A percentile compares a stretch with the other conserved stretches of the same genome.
These are phyloP conservation scores for Nemurella pictetii DNA, from an alignment of 2,888 invertebrate genomes.

Conservation along the genomic window DNA sequence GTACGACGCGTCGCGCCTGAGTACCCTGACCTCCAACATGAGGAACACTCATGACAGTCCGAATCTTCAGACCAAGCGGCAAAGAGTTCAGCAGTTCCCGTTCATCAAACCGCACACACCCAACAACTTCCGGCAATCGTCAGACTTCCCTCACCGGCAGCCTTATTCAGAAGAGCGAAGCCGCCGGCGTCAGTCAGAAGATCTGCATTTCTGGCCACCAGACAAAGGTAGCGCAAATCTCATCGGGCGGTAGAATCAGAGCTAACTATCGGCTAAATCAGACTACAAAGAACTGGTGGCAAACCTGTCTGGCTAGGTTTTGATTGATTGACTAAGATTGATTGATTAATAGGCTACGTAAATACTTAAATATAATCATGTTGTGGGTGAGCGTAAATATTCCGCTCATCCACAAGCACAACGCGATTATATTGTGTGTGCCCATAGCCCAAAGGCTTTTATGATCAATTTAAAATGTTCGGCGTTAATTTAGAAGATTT, in stretches of 20 bases:
- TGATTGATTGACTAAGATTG: too few species aligned
- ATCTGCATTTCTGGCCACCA: not conserved
- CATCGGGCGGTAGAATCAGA: too few species aligned
- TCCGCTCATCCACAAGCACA: too few species aligned
- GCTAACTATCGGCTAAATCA: too few species aligned
- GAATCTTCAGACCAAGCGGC: not conserved
- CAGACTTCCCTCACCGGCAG: not conserved
- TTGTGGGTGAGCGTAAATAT: too few species aligned
- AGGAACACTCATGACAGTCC: not conserved
- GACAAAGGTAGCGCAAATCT: not conserved
- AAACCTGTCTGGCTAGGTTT: not conserved
- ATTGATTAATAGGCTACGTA: too few species aligned
- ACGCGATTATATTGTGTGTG: too few species aligned
- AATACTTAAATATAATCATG: too few species aligned
- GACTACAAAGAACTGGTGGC: not conserved
- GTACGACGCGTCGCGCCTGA: not conserved
- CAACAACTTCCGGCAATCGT: not conserved
- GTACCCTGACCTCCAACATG: not conserved
- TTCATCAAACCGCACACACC: not conserved
- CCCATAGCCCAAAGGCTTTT: too few species aligned
- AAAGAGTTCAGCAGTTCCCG: not conserved
- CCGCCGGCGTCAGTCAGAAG: not conserved
- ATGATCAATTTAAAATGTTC: too few species aligned
- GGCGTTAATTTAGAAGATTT: too few species aligned
- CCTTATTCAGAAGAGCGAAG: not conserved